Evolutionary conservation across 2,888 invertebrate species (phyloP), one percentile per base, ranked within the genome.

Genomic region (Spisula solida): DNA sequence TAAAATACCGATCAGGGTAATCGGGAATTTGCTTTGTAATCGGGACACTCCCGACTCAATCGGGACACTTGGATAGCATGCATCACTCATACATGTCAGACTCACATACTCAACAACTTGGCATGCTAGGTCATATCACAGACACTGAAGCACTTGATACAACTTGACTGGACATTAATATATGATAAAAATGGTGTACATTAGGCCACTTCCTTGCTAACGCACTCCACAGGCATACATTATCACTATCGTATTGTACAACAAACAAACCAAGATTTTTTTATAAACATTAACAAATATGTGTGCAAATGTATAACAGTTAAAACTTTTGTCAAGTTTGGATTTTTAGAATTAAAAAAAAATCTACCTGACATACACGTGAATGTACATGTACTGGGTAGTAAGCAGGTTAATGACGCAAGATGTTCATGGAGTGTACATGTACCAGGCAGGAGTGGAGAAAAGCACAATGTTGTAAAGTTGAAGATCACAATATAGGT

Each of bases 61-160:
- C n/a, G n/a, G n/a, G n/a, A n/a, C n/a, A n/a, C n/a, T n/a, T n/a
- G n/a, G n/a, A n/a, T n/a, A n/a, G n/a, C n/a, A n/a, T n/a, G n/a
- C n/a, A n/a, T n/a, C n/a, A 18, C n/a, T n/a, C 60, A 56, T 56
- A 56, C 56, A 56, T 1, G 10, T 66, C 60, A 66, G 60, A 66
- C n/a, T 66, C 25, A 25, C 60, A n/a, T n/a, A 66, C 60, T 10
- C 60, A 25, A 66, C 31, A 70, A 31, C 8, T 16, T 31, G n/a
- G 14, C 70, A 70, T 70, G 31, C 70, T 31, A 66, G 25, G 75
- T 75, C 75, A 31, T 75, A 75, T 75, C 75, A 75, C 75, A 75
- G 34, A 34, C 75, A 34, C 18, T 75, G 25, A 75, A 75, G 75
- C 75, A 75, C 75, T 75, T 75, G 31, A 75, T 31, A 14, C 75